Percentiles rank a stretch among this genome's conserved stretches.
Evolutionary conservation across 2,797 vertebrate genomes (phyloP).

Genomic region (Microctenopoma steveboyesi): DNA sequence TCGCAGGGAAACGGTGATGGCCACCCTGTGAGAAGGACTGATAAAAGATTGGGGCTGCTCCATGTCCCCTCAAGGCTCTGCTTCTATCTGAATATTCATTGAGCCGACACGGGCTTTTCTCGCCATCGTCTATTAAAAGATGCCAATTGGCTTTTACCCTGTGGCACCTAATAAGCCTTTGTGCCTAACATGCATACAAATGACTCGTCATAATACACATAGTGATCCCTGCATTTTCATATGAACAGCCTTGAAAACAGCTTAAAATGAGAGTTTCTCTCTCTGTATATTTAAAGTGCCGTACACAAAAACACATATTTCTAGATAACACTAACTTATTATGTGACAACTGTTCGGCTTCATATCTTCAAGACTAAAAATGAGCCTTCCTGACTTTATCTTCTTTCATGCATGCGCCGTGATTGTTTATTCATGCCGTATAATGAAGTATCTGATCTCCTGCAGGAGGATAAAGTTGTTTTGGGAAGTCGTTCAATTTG

Average conservation of each 20-base stretch:
- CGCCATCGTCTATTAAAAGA: constrained; percentile 65
- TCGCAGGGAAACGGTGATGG: constrained; percentile 53
- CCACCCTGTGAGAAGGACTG: constrained; percentile 56
- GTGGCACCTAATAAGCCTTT: constrained; percentile 67
- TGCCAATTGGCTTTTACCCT: constrained; percentile 76
- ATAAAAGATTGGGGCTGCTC: constrained; percentile 74
- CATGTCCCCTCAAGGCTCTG: constrained; percentile 69
- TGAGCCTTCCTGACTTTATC: constrained; percentile 35
- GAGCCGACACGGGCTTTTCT: constrained; percentile 71
- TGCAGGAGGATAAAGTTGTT: constrained; percentile 22
- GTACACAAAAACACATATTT: constrained; percentile 15
- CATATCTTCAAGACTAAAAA: constrained; percentile 28
- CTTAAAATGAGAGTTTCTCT: constrained; percentile 22
- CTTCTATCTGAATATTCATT: constrained; percentile 79
- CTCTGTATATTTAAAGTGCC: constrained; percentile 11
- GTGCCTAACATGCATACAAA: constrained; percentile 62
- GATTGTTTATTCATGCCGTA: constrained; percentile 42
- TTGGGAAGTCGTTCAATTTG: constrained; percentile 32
- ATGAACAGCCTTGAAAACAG: constrained; percentile 15
- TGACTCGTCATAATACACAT: constrained; percentile 20
- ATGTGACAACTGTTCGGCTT: constrained; percentile 33
- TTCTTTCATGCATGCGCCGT: constrained; percentile 17
- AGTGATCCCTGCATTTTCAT: constrained; percentile 5
- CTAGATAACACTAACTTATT: constrained; percentile 5
- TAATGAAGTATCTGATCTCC: constrained; percentile 50